Percentiles rank a stretch among this genome's conserved stretches.
phyloP scores from a whole-genome alignment of 2,888 invertebrate species.

The Anthoptus insignis region DNA sequence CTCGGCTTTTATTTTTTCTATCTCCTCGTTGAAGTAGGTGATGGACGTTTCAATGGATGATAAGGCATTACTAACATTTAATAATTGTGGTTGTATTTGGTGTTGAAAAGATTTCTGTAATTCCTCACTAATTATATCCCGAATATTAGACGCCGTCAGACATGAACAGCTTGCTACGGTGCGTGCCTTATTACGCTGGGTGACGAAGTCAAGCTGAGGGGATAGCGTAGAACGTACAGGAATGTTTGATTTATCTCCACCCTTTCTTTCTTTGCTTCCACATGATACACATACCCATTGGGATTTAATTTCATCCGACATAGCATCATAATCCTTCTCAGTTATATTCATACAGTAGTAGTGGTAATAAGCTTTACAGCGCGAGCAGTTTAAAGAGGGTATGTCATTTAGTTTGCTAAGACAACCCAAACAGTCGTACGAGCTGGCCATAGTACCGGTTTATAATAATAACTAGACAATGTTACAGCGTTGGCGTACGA shows the following conservation, averaged over 20 bases:
- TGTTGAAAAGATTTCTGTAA: not conserved
- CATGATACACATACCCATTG: not conserved
- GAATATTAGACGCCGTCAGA: not conserved
- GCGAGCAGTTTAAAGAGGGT: not conserved
- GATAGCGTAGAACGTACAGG: no score
- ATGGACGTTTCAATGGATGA: not conserved
- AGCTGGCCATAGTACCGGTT: no score
- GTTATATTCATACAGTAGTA: not conserved
- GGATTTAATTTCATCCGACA: not conserved
- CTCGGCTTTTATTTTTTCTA: not conserved
- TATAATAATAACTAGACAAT: no score
- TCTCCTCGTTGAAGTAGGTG: not conserved
- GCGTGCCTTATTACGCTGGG: not conserved
- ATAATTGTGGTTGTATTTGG: not conserved
- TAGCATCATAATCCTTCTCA: not conserved
- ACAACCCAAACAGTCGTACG: not conserved
- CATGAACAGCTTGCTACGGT: not conserved
- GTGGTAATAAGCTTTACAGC: not conserved
- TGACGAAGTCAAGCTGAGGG: not conserved
- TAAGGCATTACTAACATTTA: not conserved
- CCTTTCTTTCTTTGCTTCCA: not conserved
- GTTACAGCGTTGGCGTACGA: no score
- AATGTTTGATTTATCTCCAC: no score
- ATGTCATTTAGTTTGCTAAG: not conserved
- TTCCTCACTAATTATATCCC: constrained; percentile 1